Conservation (phyloP, 2,888 invertebrate species). For the Drosophila koepferae region DNA sequence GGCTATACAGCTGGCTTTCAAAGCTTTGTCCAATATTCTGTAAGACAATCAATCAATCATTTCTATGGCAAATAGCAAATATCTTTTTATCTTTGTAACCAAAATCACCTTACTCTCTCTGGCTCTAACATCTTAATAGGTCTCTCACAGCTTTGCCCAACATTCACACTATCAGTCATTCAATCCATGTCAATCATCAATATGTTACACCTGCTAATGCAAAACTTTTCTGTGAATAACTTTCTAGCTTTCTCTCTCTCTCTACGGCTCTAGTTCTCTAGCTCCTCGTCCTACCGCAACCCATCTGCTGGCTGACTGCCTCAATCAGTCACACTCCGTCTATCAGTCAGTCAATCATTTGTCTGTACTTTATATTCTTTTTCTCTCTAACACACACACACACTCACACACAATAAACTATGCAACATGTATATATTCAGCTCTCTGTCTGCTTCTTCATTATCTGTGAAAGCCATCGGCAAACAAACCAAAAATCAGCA, state of each 20-base stretch:
- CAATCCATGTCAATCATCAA: slow-evolving; percentile 2
- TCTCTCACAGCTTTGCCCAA: not conserved
- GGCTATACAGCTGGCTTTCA: not conserved
- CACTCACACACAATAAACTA: not conserved
- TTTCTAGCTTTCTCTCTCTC: too few relatives aligned
- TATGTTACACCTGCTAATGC: not conserved
- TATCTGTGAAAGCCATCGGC: slow-evolving; percentile 20
- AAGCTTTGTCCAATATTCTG: too few relatives aligned
- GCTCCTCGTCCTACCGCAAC: not conserved
- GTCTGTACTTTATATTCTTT: too few relatives aligned
- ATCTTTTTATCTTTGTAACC: too few relatives aligned
- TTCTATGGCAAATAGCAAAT: not conserved
- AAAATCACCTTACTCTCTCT: not conserved
- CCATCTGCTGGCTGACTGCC: not conserved
- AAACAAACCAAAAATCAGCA: slow-evolving; percentile 29
- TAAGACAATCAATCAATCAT: not conserved
- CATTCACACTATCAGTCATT: too few relatives aligned
- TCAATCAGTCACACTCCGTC: not conserved
- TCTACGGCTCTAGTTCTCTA: too few relatives aligned
- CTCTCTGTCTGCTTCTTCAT: slow-evolving; percentile 3
- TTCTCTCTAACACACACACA: not conserved
- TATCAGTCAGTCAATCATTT: slow-evolving; percentile 5
- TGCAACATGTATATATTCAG: slow-evolving; percentile 1
- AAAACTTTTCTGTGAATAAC: not conserved
- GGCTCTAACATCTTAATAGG: not conserved